Evolutionary conservation across 2,797 vertebrate genomes (phyloP), one percentile per base, ranked within the genome.

Genomic region (Harpagifer antarcticus): DNA sequence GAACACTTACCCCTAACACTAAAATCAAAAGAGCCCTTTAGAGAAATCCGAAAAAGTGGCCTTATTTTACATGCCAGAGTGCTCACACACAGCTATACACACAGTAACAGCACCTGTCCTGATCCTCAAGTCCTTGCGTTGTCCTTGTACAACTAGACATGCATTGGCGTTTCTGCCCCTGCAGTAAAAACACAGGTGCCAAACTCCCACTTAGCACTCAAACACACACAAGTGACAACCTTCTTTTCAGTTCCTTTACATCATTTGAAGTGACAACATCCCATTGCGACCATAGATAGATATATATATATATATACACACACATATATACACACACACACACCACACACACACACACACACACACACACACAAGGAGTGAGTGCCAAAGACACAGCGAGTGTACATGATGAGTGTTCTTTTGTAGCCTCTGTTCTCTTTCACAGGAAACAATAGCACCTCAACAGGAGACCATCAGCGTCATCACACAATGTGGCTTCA

Each of bases 261-360:
- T 86, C 49, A 72, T 55, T 50, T 75, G 40, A 79, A 67, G 76
- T 55, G 72, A 71, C 75, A 83, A 63, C 64, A 74, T 55, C 72
- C 49, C 54, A 59, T 23, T 69, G 69, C 20, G 68, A 48, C 68
- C 48, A 66, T 56, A 23, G 20, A 23, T 23, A 23, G 2, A 23
- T 23, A 23, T 23, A 23, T 23, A 23, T 23, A 56, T 15, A 60
- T 50, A 44, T 31, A 1, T 33, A 56, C 52, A 55, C 48, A 56
- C 52, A 49, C 49, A 54, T 48, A 56, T 23, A 72, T 52, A 55
- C 48, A 56, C 52, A 55, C 48, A 56, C 52, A 55, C 48, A 56
- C 52, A 55, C 48, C 52, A 55, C 48, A 56, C 52, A 55, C 48
- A 56, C 52, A 55, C 48, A 56, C 52, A 55, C 48, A 56, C 37